Conservation (phyloP, 2,888 invertebrate genomes). For the Frankliniella fusca region DNA sequence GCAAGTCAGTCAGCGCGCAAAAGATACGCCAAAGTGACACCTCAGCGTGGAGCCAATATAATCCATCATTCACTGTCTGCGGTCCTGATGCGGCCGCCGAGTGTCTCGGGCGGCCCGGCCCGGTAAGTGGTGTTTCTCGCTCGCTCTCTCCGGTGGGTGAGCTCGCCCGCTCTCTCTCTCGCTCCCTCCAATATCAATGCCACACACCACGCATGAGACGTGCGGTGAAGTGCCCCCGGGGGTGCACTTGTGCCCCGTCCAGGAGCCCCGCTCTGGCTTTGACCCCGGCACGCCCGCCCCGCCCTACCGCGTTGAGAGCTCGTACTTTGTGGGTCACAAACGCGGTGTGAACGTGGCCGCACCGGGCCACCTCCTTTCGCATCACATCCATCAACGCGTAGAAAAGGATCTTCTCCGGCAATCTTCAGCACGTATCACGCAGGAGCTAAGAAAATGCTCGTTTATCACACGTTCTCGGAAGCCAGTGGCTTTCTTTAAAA, state of each 20-base stretch:
- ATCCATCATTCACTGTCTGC: conserved; percentile 8
- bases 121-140: neutral
- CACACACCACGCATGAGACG: neutral
- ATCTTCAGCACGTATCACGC: no score
- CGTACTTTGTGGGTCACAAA: no score
- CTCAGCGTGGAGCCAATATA: neutral
- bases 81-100: neutral
- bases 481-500: no score
- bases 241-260: conserved; percentile 8
- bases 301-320: neutral
- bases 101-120: neutral
- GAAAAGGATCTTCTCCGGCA: no score
- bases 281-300: neutral
- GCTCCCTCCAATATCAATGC: no score
- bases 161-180: no score
- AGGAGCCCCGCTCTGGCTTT: neutral
- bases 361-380: no score
- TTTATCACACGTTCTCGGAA: no score
- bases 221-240: neutral
- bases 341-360: no score
- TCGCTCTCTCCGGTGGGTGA: neutral
- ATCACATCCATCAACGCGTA: no score
- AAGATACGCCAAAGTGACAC: neutral
- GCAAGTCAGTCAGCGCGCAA: neutral
- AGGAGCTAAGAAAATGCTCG: no score